phyloP scores from a whole-genome alignment of 35 echinoderm and acorn worm species.

The Stichopus chloronotus region DNA sequence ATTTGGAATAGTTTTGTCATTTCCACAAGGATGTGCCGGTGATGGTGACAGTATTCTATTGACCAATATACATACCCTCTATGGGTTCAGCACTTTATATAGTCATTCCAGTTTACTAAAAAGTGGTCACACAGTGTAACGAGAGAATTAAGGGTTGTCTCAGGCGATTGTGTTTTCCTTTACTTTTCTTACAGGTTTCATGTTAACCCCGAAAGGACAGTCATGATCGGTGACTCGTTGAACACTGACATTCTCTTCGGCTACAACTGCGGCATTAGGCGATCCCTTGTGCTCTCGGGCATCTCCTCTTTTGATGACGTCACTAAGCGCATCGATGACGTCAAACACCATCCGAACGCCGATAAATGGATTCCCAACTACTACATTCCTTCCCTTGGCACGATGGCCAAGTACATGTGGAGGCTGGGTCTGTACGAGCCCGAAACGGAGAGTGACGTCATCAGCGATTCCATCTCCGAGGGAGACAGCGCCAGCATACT shows the following conservation, averaged over 20 bases:
- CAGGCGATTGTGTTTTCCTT: not conserved
- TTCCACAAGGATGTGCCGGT: no score
- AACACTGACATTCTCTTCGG: constrained; percentile 88
- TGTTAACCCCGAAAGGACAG: constrained; percentile 70
- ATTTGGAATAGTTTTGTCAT: no score
- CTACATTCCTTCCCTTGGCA: constrained; percentile 21
- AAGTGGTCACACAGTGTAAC: not conserved
- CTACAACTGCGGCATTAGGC: constrained; percentile 80
- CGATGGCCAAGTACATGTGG: not conserved
- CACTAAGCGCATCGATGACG: constrained; percentile 39
- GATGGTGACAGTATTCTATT: no score
- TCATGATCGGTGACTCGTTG: constrained; percentile 90
- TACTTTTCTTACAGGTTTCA: constrained; percentile 47
- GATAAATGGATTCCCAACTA: constrained; percentile 61
- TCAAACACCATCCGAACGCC: constrained; percentile 52
- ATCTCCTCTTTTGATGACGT: constrained; percentile 81
- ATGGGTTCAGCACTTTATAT: no score
- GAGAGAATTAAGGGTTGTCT: not conserved
- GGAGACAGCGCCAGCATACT: not conserved
- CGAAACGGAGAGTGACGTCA: not conserved
- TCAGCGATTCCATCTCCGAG: constrained; percentile 25
- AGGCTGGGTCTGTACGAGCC: not conserved
- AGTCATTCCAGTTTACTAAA: no score
- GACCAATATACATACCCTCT: no score
- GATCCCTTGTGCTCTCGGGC: constrained; percentile 66